Evolutionary conservation across 92 coral and sea anemone species (phyloP).

Genomic region (Epizoanthus fatuus): DNA sequence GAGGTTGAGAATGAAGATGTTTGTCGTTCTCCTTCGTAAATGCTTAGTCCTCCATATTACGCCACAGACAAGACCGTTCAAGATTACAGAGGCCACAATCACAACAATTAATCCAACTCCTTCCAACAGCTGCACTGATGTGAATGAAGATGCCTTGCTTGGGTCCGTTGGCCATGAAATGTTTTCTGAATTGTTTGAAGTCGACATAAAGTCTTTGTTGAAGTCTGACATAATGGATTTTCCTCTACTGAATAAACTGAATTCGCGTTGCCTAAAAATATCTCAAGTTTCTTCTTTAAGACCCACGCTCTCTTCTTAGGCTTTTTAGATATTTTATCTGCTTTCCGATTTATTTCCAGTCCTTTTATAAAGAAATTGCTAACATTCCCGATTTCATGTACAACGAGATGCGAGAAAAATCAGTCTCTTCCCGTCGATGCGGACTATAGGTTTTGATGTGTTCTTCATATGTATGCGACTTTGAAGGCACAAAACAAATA

Average conservation of each 20-base stretch:
- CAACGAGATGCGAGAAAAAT: neutral
- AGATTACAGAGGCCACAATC: constrained; percentile 65
- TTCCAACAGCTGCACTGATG: constrained; percentile 47
- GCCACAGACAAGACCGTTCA: constrained; percentile 76
- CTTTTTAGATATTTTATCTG: too few relatives aligned
- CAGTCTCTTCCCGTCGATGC: neutral
- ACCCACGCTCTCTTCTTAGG: too few relatives aligned
- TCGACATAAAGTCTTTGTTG: neutral
- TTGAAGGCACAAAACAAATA: neutral
- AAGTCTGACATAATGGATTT: neutral
- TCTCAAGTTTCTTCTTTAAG: too few relatives aligned
- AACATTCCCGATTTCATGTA: neutral
- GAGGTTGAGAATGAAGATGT: constrained; percentile 87
- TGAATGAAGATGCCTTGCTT: neutral
- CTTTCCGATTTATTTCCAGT: too few relatives aligned
- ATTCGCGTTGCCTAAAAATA: neutral
- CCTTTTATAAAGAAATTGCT: neutral
- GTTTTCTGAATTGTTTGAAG: constrained; percentile 12
- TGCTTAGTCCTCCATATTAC: constrained; percentile 82
- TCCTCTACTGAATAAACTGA: neutral
- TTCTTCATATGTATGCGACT: neutral
- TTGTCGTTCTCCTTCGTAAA: constrained; percentile 78
- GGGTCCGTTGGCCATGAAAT: neutral
- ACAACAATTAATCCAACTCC: constrained; percentile 65
- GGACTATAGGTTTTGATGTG: neutral